Evolutionary conservation across 2,113 vertebrate genomes (phyloP), one percentile per base, ranked within the genome.

Genomic region (Condylura cristata): DNA sequence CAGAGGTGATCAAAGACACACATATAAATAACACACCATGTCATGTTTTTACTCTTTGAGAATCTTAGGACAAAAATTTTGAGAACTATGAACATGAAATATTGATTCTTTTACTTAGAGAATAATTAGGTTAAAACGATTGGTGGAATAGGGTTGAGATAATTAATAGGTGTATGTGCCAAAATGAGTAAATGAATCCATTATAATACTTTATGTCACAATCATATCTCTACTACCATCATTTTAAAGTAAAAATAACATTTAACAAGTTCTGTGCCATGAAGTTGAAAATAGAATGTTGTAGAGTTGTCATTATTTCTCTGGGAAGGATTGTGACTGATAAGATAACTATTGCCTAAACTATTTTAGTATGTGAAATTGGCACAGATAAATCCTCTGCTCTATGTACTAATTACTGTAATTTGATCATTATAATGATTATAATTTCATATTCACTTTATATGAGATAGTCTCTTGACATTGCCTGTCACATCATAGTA

Each of bases 381-480:
- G 97, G 93, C 96, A 86, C 95, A 94, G 91, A 97, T 93, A 96
- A 96, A 94, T 95, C 96, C 86, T 96, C 87, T 94, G 58, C 81
- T 96, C 84, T 93, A 83, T 96, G 93, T 93, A 85, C 96, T 97
- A 97, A 97, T 97, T 97, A 97, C 94, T 96, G 63, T 97, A 97
- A 97, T 97, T 97, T 97, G 95, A 97, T 97, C 96, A 97, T 97
- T 96, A 94, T 97, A 96, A 97, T 97, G 90, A 97, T 97, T 96
- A 97, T 97, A 97, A 97, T 97, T 97, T 97, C 95, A 97, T 97
- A 97, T 97, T 96, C 96, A 83, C 94, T 97, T 91, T 96, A 95
- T 96, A 90, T 93, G 84, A 96, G 93, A 93, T 93, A 93, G 76
- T 94, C 78, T 97, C 46, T 81, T 96, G 94, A 88, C 72, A 90